Evolutionary conservation across 1,140 invertebrate genomes (phyloP).

Genomic region (Harpegnathos saltator): DNA sequence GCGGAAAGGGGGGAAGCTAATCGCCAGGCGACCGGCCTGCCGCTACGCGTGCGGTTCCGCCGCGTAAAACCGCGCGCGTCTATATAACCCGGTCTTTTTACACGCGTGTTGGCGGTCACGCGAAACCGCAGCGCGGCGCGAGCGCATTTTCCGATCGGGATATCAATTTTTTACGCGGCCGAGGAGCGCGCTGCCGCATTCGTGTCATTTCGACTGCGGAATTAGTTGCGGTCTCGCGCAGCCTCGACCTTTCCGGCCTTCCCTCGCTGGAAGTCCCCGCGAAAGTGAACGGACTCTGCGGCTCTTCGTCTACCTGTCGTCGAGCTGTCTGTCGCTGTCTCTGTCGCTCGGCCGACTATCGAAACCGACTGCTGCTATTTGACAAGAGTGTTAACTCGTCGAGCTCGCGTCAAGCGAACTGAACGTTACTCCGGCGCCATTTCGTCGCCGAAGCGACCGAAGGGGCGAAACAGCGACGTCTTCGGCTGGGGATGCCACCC

Average conservation of each 20-base stretch:
- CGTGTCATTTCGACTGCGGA: background rate
- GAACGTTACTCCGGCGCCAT: too few species aligned
- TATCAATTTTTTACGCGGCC: constrained; percentile 26
- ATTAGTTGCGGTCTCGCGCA: background rate
- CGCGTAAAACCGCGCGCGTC: constrained; percentile 9
- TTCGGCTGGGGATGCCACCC: too few species aligned
- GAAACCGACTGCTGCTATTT: too few species aligned
- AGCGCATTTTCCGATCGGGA: constrained; percentile 34
- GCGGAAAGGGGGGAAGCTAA: too few species aligned
- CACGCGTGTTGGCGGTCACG: constrained; percentile 43
- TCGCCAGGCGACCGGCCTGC: too few species aligned
- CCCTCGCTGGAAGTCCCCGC: too few species aligned
- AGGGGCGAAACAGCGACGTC: too few species aligned
- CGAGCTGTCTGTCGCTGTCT: too few species aligned
- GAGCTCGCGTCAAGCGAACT: too few species aligned
- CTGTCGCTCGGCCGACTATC: too few species aligned
- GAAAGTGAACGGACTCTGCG: background rate
- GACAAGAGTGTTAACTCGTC: too few species aligned
- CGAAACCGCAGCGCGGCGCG: constrained; percentile 36
- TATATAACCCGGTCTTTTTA: constrained; percentile 12
- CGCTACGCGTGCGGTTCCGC: background rate
- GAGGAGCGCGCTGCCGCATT: background rate
- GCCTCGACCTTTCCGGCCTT: background rate
- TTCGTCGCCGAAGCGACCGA: too few species aligned
- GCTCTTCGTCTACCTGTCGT: background rate